Conservation (phyloP, 2,797 vertebrate genomes). For the Danio kyathit region DNA sequence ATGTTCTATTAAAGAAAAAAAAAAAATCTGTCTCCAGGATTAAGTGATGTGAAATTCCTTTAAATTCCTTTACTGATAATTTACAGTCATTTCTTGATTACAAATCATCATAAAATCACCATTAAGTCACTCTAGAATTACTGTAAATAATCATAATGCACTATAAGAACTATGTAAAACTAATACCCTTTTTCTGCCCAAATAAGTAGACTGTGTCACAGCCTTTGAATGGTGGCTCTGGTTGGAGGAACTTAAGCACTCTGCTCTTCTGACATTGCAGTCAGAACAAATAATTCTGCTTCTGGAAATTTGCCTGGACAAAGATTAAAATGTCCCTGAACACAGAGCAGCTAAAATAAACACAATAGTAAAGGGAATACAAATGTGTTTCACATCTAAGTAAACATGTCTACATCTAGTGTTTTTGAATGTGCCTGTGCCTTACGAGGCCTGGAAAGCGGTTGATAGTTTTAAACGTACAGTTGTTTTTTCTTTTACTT, state of each 20-base stretch:
- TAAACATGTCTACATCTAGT: not conserved
- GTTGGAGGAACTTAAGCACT: not conserved
- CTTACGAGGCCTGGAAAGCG: not conserved
- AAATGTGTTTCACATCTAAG: too few relatives aligned
- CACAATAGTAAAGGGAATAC: not conserved
- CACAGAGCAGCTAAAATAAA: not conserved
- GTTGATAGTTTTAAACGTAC: not conserved
- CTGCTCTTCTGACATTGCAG: not conserved
- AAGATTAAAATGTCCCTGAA: not conserved
- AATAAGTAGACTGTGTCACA: not conserved
- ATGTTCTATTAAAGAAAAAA: too few relatives aligned
- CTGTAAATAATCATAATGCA: too few relatives aligned
- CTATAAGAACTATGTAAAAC: too few relatives aligned
- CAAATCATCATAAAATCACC: too few relatives aligned
- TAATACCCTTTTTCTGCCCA: not conserved
- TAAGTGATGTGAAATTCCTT: too few relatives aligned
- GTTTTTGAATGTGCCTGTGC: not conserved
- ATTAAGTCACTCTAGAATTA: too few relatives aligned
- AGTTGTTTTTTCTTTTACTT: not conserved
- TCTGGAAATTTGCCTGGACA: not conserved
- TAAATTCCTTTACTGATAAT: too few relatives aligned
- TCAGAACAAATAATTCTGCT: not conserved
- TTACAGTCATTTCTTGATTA: too few relatives aligned
- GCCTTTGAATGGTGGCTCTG: not conserved
- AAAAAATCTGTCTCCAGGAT: too few relatives aligned